Evolutionary conservation across 2,888 invertebrate species (phyloP), one percentile per base, ranked within the genome.

Genomic region (Zonitis immaculata): DNA sequence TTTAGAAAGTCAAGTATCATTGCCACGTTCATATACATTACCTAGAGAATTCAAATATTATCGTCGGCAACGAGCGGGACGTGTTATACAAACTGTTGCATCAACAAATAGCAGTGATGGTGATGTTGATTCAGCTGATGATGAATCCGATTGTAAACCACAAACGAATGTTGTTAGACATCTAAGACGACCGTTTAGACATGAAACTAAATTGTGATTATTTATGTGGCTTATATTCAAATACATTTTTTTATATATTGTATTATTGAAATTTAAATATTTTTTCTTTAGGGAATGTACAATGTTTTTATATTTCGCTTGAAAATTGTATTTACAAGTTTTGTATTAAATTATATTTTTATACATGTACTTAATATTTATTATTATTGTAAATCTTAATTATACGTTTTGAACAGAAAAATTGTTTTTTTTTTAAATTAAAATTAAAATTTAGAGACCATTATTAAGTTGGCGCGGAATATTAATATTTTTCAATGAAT

Each of bases 31-130:
- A 25, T 91, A 91, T 73, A 92, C 91, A 1, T 76, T 92, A 46
- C 91, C 91, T 1, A 82, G 91, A 12, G 90, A 91, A 76, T 91
- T 91, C 76, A 88, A 89, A 67, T 91, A 90, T 77, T 87, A 87
- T 78, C 76, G 87, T 28, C 58, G 79, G 45, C 70, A 67, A 56
- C 58, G 67, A 47, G 59, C 64, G 27, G 67, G 65, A 77, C 85
- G 54, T 79, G 84, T 58, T 76, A 83, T 52, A 84, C 84, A 87
- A 58, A 87, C 86, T 65, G 81, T 88, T 18, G 86, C 88, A 8
- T 90, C 90, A 62, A 91, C 90, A 30, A 91, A 92, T 68, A 91
- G 91, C 66, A 91, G 91, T 63, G 91, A 91, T 30, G 58, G 58
- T 18, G 91, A 91, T 73, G 91, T 91, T 6, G 91, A 91, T 77